Base-by-base conservation (phyloP, 2,888 invertebrate genomes). In the Ichneumon xanthorius region DNA sequence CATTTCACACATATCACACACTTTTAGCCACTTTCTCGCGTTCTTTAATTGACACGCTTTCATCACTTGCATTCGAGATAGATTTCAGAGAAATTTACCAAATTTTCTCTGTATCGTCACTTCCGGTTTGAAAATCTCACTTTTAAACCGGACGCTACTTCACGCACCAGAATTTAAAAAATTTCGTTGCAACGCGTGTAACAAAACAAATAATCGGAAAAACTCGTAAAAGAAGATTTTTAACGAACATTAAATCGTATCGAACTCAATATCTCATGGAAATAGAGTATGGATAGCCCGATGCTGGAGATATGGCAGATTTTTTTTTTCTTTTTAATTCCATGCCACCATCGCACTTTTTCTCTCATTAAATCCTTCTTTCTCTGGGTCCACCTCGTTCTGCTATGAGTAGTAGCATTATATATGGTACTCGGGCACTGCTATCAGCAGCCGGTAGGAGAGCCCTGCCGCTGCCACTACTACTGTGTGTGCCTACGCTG, bases 401-500 rank as follows among this genome's bases (percentile, higher is more conserved):
- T 26, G 50, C 37, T 48, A 65, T 55, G 45, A 72, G 73, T 68
- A 30, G 76, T 72, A 61, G 67, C 58, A 48, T 82, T 85, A 80
- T 82, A 80, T 82, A 71, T 37, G 85, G 79, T 30, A 82, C 75
- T 85, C 78, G 73, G 76, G 77, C 67, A 77, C 75, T 48, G 72
- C 37, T 77, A 82, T 77, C 80, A 83, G 67, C 85, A 77, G 80
- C 80, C 76, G 68, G 30, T 75, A 58, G 79, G 71, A 80, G 76
- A 70, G 71, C 77, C 30, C 80, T 78, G 53, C 61, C 33, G 16
- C 45, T 30, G 67, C 55, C 71, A 58, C 61, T 40, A 19, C 45
- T 30, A 72, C 55, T 73, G 55, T 70, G 76, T 75, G 80, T 82
- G 77, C 53, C 80, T 77, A 78, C 82, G 84, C 84, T 87, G 87